A percentile compares a stretch with the other conserved stretches of the same genome.
Conservation (phyloP, 2,113 vertebrate species). For the Erinaceus europaeus region DNA sequence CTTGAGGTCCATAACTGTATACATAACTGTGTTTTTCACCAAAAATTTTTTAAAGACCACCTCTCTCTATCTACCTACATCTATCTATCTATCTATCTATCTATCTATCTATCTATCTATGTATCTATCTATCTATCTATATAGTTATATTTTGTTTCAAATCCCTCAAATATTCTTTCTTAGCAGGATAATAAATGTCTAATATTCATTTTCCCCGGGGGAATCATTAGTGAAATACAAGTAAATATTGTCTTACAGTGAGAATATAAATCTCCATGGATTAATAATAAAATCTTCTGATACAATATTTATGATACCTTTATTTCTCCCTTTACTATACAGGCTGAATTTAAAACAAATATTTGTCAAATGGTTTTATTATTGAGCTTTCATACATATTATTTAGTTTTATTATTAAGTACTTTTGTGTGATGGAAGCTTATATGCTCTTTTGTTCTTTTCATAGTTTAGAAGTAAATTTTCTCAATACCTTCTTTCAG, state of each 20-base stretch:
- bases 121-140: too few species aligned
- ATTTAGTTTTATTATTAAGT: background rate
- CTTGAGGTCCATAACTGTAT: too few species aligned
- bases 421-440: background rate
- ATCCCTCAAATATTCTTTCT: background rate
- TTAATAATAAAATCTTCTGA: background rate
- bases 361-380: slow-evolving; percentile 8
- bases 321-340: background rate
- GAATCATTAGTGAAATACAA: background rate
- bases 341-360: background rate
- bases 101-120: too few species aligned
- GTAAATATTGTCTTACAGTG: background rate
- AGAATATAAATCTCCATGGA: slow-evolving; percentile 5
- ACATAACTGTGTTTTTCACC: background rate
- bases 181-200: background rate
- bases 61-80: background rate
- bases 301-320: background rate
- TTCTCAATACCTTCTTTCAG: slow-evolving; percentile 34
- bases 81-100: too few species aligned
- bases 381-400: background rate
- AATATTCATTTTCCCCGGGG: background rate
- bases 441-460: background rate
- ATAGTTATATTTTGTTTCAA: slow-evolving; percentile 25
- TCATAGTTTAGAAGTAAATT: slow-evolving; percentile 34
- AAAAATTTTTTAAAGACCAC: background rate